Evolutionary conservation across 35 echinoderm and acorn worm species (phyloP).

Genomic region (Strongylocentrotus purpuratus): DNA sequence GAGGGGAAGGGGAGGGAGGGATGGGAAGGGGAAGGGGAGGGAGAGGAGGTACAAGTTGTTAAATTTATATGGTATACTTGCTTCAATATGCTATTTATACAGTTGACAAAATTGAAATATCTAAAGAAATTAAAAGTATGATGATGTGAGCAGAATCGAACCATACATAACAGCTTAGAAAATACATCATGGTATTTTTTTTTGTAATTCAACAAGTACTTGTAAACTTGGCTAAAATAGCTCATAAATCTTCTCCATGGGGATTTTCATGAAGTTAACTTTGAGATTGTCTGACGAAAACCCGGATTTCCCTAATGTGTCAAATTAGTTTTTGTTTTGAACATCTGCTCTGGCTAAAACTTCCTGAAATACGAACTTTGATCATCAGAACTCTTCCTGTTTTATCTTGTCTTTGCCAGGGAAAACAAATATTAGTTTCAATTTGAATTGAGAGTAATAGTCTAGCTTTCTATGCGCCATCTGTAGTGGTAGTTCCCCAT

Average conservation of each 20-base stretch:
- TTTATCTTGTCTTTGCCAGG: neutral
- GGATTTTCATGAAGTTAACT: neutral
- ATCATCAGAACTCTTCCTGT: neutral
- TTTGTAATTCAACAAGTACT: too few species aligned
- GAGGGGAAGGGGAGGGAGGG: too few species aligned
- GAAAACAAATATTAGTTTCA: neutral
- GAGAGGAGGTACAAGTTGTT: too few species aligned
- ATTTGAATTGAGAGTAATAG: neutral
- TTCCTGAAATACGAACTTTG: constrained; percentile 11
- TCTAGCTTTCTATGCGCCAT: neutral
- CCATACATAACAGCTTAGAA: too few species aligned
- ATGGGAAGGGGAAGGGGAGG: too few species aligned
- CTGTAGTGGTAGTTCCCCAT: neutral
- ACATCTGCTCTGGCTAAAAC: neutral
- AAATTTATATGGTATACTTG: too few species aligned
- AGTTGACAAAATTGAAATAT: too few species aligned
- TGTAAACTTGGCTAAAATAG: too few species aligned
- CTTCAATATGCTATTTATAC: too few species aligned
- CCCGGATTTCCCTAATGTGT: neutral
- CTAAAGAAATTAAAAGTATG: too few species aligned
- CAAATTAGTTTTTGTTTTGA: constrained; percentile 19
- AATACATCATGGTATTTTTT: too few species aligned
- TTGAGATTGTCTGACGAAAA: neutral
- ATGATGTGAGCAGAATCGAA: too few species aligned
- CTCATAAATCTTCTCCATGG: neutral